Conservation (phyloP, 2,113 vertebrate genomes). For the Muscicapa adusta region DNA sequence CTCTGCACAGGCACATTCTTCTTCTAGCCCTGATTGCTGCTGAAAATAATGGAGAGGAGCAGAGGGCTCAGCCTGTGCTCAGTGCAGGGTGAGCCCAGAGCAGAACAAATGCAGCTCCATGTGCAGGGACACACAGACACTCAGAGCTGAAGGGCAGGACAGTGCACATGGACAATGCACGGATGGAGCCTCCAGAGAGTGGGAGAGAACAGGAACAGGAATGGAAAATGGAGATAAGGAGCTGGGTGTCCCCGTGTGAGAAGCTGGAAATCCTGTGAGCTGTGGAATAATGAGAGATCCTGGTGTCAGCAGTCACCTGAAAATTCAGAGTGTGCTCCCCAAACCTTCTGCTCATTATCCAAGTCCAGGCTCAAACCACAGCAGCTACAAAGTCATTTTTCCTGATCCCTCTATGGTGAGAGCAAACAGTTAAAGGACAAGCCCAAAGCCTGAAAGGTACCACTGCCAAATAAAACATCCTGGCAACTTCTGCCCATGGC, state of each 20-base stretch:
- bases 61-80: background rate
- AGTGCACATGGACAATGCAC: accelerated
- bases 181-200: background rate
- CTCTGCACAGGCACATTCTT: background rate
- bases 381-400: background rate
- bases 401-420: background rate
- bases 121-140: background rate
- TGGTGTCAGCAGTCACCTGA: background rate
- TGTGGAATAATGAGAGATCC: background rate
- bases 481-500: background rate
- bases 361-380: background rate
- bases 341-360: background rate
- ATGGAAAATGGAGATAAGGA: background rate
- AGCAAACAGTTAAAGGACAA: background rate
- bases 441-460: background rate
- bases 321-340: background rate
- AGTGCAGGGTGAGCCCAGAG: background rate
- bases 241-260: background rate
- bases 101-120: background rate
- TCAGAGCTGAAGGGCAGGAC: background rate
- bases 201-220: background rate
- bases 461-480: background rate
- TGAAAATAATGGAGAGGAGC: background rate
- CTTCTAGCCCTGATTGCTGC: background rate
- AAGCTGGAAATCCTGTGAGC: background rate